Percentiles rank a stretch among this genome's conserved stretches.
phyloP scores from a whole-genome alignment of 2,797 vertebrate genomes.

The Aldrovandia affinis region DNA sequence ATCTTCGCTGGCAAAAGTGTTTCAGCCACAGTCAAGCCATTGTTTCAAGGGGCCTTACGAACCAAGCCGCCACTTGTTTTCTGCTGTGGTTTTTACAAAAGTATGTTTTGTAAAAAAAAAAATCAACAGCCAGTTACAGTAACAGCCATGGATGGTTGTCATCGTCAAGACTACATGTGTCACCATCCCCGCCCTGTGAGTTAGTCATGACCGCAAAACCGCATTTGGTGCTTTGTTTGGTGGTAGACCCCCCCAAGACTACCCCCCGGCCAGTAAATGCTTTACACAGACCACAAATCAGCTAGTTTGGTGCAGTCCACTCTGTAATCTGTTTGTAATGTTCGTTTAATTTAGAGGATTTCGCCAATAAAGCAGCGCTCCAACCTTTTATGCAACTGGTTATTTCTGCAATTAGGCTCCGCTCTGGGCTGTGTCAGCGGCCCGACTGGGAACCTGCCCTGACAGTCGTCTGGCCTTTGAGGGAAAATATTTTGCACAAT shows the following conservation, averaged over 20 bases:
- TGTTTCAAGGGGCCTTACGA: not conserved
- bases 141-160: not conserved
- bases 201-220: not conserved
- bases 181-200: not conserved
- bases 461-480: conserved; percentile 19
- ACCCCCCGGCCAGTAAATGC: not conserved
- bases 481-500: conserved; percentile 1
- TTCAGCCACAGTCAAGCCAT: not conserved
- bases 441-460: not conserved
- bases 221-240: not conserved
- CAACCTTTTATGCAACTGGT: conserved; percentile 7
- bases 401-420: conserved; percentile 10
- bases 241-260: not conserved
- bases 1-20: not conserved
- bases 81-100: not conserved
- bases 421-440: conserved; percentile 5
- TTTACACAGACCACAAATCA: not conserved
- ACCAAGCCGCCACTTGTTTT: not conserved
- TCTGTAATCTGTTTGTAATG: not conserved
- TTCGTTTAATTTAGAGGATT: not conserved
- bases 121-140: not conserved
- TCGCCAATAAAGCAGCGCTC: not conserved
- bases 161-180: not conserved
- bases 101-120: too few species aligned
- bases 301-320: not conserved